Evolutionary conservation across 1,140 invertebrate genomes (phyloP), one percentile per base, ranked within the genome.

Genomic region (Papilio aristodemus): DNA sequence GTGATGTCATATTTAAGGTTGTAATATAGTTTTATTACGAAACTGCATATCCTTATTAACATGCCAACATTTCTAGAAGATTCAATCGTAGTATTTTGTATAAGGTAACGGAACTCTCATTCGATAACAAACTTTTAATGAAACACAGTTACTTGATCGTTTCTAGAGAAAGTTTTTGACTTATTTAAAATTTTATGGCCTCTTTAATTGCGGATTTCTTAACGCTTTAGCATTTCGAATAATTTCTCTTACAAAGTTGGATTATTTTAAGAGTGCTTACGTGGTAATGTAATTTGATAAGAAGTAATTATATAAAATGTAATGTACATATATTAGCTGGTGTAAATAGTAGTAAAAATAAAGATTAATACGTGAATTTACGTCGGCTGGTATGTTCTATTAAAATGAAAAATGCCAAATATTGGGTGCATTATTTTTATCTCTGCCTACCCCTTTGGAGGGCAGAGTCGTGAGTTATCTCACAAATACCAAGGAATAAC

Each of bases 101-200:
- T 39, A 36, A 10, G 17, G 46, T 22, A 72, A 84, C 76, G 75
- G 76, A 85, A 86, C 73, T 84, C 84, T 50, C 22, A 69, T 70
- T 83, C 81, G 74, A 78, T 78, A 79, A 76, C 69, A 83, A 88
- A 88, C 83, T 89, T 89, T 87, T 89, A 89, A 89, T 87, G 84
- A 86, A 89, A 87, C 78, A 74, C 69, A 69, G 72, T 79, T 74
- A 76, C 74, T 74, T 81, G 71, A 81, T 80, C 71, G 74, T 57
- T n/a, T 69, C 37, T 70, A 22, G 62, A n/a, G 58, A 72, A 63
- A 67, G 39, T 73, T 72, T 73, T 73, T 70, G 41, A 43, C 46
- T 73, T 63, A 70, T 71, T 67, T 43, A 69, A 68, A 19, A 36
- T 43, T 25, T 43, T 58, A 70, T 57, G 22, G n/a, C 39, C 36